Conservation (phyloP, 2,113 vertebrate genomes). For the Neodontobutis hainanensis region DNA sequence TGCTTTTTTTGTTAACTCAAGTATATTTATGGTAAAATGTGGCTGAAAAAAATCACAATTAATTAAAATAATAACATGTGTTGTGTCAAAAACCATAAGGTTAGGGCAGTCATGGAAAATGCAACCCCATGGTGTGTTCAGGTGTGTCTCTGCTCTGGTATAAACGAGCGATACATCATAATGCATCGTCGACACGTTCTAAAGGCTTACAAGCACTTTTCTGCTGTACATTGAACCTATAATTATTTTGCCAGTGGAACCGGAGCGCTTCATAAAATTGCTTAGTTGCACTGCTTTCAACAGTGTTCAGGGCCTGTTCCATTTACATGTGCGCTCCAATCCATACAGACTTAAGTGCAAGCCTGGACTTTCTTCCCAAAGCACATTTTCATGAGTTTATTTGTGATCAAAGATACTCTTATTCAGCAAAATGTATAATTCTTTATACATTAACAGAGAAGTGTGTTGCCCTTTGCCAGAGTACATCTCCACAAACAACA, state of each 20-base stretch:
- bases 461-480: slow-evolving; percentile 45
- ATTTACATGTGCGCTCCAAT: slow-evolving; percentile 34
- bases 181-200: slow-evolving; percentile 26
- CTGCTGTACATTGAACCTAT: slow-evolving; percentile 28
- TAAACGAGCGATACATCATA: slow-evolving; percentile 16
- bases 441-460: slow-evolving; percentile 60
- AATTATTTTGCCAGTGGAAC: slow-evolving; percentile 42
- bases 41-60: no score
- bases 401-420: slow-evolving; percentile 73
- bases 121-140: slow-evolving; percentile 17
- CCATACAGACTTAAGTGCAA: slow-evolving; percentile 46
- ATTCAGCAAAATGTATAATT: slow-evolving; percentile 75
- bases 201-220: slow-evolving; percentile 17
- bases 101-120: not conserved
- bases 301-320: slow-evolving; percentile 28
- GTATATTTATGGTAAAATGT: no score
- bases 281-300: slow-evolving; percentile 48
- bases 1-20: no score
- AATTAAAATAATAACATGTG: no score
- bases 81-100: not conserved
- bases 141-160: slow-evolving; percentile 12
- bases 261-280: slow-evolving; percentile 50
- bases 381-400: slow-evolving; percentile 53
- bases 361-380: slow-evolving; percentile 43
- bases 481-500: slow-evolving; percentile 47